Evolutionary conservation across 2,113 vertebrate species (phyloP), one percentile per base, ranked within the genome.

Genomic region (Mus musculus): DNA sequence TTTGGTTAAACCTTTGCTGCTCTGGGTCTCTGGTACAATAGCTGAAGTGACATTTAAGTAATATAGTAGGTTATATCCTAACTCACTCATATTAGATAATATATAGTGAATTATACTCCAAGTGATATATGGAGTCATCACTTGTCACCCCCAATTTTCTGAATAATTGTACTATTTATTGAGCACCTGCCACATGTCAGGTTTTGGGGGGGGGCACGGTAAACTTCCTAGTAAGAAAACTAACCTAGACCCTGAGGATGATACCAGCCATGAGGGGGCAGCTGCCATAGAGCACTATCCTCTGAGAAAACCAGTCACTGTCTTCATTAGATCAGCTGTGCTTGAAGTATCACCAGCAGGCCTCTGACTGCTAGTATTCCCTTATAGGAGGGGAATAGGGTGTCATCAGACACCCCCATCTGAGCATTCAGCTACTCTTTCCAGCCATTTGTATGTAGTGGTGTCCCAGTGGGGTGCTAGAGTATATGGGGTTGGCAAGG

Each of bases 41-140:
- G 28, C 24, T 65, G 11, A 71, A 81, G 42, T 89, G 49, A 65
- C 33, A 24, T 94, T 82, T 75, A 73, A 80, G 61, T 33, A 54
- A 63, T 20, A 30, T 5, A 63, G 33, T 39, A 42, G 73, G 14
- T 96, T 89, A 39, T 22, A 82, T 39, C 61, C 76, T 82, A 7
- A 89, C 36, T 94, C 36, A 39, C 33, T 71, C 87, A 87, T 36
- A 91, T 67, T 92, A 65, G 69, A 81, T 49, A 89, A 81, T 28
- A 6, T 33, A 71, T 3, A 39, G 54, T 93, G 33, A 65, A 52
- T 89, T 82, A 72, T 49, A 30, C 61, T 65, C 17, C 26, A 39
- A 46, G 42, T 65, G 59, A 33, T 49, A 52, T 8, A 63, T 4
- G 14, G 33, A 81, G 4, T 96, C 39, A 75, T 96, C 39, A 75